Evolutionary conservation across 2,113 vertebrate species (phyloP).

Genomic region (Hippocampus zosterae): DNA sequence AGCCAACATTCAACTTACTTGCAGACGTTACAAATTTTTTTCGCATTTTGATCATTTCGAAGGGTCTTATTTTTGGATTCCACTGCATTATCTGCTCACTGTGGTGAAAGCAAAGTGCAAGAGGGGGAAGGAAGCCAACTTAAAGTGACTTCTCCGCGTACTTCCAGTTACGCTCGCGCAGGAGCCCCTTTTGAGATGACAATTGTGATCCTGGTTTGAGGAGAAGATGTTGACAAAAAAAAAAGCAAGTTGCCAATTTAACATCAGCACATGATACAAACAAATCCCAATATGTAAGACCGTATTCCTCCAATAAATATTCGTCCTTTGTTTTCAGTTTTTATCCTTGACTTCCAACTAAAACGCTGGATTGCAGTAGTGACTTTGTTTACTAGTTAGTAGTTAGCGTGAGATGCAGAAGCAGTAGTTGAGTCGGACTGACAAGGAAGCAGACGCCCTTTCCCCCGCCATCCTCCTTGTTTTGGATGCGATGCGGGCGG

Average conservation of each 20-base stretch:
- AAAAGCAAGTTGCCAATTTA: conserved; percentile 51
- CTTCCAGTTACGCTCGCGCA: conserved; percentile 59
- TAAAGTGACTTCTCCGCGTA: conserved; percentile 40
- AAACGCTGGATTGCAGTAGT: conserved; percentile 77
- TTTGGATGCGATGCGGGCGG: not conserved
- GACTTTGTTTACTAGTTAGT: conserved; percentile 70
- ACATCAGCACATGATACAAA: conserved; percentile 43
- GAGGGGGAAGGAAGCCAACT: conserved; percentile 42
- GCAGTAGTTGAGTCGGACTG: conserved; percentile 60
- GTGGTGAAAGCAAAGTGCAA: conserved; percentile 37
- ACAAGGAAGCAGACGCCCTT: conserved; percentile 29
- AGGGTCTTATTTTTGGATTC: not conserved
- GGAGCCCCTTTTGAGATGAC: conserved; percentile 44
- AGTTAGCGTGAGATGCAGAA: conserved; percentile 69
- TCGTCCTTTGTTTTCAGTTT: conserved; percentile 58
- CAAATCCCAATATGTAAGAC: conserved; percentile 55
- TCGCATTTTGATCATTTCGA: not conserved
- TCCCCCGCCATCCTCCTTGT: not conserved
- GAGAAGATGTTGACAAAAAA: conserved; percentile 26
- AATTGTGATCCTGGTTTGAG: conserved; percentile 24
- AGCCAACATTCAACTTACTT: not conserved
- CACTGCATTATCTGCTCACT: conserved; percentile 17
- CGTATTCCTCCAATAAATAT: conserved; percentile 73
- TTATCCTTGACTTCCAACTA: conserved; percentile 68
- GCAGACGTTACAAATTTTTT: not conserved